Base-by-base conservation (phyloP, 2,797 vertebrate species). In the Pelobates cultripes region DNA sequence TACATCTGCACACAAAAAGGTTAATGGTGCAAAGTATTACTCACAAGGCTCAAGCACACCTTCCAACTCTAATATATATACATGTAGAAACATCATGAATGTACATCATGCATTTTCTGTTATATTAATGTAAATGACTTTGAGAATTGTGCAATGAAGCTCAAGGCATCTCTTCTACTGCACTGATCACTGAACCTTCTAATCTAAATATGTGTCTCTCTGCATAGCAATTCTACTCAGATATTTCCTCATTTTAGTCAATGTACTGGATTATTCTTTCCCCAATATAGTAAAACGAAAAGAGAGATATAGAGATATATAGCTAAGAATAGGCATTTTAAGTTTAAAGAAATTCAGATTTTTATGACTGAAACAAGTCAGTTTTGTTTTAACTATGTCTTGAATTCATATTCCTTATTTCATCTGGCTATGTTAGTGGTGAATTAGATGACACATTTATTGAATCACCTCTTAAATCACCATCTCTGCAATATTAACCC, bases 51-150 rank as follows among this genome's bases (percentile, higher is more conserved):
- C 45, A 51, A 51, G 45, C 4, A 4, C 45, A 51, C 45, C 45
- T 51, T 51, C 45, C 4, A 51, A 51, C 45, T 10, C 4, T 51
- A 79, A 79, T 79, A 79, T 79, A n/a, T n/a, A 72, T 79, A 73
- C 61, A 66, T 14, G 42, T 44, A 17, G 4, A 41, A 7, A 73
- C 53, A 42, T 66, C 13, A 66, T 64, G 57, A 77, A 28, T 44
- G 40, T 10, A 42, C 71, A 45, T 10, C 45, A 51, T 73, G 72
- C 64, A 82, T 77, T 45, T 77, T n/a, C 61, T 77, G 60, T 77
- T 82, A 77, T 82, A 82, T 82, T 67, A 60, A 78, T 28, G 28
- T 28, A 28, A 28, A 28, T 82, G 51, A 69, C 80, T 81, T 61
- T 70, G 69, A 43, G 61, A 47, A 61, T n/a, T 73, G 70, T 69